Conservation (phyloP, 64 coral and sea anemone genomes). For the Porites lutea region DNA sequence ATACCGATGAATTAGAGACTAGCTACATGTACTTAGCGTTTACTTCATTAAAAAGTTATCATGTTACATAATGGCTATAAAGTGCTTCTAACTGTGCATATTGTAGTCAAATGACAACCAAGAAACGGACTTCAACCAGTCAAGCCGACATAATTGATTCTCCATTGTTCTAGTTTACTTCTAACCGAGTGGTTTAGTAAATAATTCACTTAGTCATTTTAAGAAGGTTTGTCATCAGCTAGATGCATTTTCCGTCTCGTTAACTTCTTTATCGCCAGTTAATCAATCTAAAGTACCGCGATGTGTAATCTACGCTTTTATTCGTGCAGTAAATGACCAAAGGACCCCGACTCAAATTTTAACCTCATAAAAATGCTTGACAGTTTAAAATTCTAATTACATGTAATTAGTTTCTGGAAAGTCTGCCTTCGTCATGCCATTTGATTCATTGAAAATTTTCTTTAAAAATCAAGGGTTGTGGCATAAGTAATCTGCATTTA, state of each 20-base stretch:
- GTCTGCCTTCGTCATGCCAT: background rate
- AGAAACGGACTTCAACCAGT: background rate
- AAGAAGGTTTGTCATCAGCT: background rate
- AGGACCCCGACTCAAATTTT: background rate
- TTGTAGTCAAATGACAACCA: background rate
- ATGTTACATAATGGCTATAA: background rate
- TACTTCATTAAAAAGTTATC: too few species aligned
- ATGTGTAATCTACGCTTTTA: background rate
- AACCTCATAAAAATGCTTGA: background rate
- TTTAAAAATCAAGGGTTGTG: background rate
- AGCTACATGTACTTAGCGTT: too few species aligned
- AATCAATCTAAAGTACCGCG: constrained; percentile 12
- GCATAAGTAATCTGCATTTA: background rate
- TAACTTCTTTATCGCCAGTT: background rate
- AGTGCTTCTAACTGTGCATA: background rate
- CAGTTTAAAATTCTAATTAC: constrained; percentile 4
- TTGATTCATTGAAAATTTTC: background rate
- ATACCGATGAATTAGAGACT: too few species aligned
- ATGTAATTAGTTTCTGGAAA: background rate
- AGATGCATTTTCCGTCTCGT: background rate
- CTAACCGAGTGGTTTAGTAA: background rate
- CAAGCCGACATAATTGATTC: background rate
- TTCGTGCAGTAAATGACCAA: background rate
- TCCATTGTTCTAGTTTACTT: background rate
- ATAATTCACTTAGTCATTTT: constrained; percentile 18